Evolutionary conservation across 2,888 invertebrate species (phyloP), one percentile per base, ranked within the genome.

Genomic region (Carterocephalus palaemon): DNA sequence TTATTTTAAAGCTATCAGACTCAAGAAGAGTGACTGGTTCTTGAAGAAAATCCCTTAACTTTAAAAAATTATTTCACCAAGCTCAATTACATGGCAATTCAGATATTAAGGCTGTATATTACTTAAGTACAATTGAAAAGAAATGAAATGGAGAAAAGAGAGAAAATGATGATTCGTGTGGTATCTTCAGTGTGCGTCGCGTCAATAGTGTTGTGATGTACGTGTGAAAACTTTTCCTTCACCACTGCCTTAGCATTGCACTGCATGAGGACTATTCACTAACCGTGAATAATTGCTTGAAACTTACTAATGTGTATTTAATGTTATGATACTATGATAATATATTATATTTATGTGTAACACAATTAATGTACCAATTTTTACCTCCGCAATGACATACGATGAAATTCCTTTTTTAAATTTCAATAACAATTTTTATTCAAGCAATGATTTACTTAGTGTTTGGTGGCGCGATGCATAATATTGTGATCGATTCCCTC

Each of bases 401-500:
- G 32, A 24, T 37, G 28, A 24, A 33, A 42, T 19, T 42, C 12
- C 26, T 42, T 26, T 15, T 39, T 13, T 9, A 37, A 43, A 15
- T 36, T 36, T 37, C 36, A 17, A 43, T n/a, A 16, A 37, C 31
- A 17, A 26, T 42, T 23, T 3, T 26, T 26, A 10, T 19, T 37
- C 37, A 24, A 45, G 43, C 43, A 45, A 43, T 31, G 24, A 38
- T 38, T 45, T 45, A 37, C 45, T 45, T 31, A 7, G 37, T 45
- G 37, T 45, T 6, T 32, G 45, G 16, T 37, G 12, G 37, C 15
- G 32, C 7, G 22, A 45, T 20, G 34, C 22, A 36, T 39, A 23
- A 32, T 40, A 32, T 46, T 32, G 20, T 24, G 26, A 33, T 39
- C 28, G 46, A 54, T 53, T 54, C 48, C 32, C 40, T 56, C 16